Conservation (phyloP, 1,140 invertebrate species). For the Homalodisca vitripennis region DNA sequence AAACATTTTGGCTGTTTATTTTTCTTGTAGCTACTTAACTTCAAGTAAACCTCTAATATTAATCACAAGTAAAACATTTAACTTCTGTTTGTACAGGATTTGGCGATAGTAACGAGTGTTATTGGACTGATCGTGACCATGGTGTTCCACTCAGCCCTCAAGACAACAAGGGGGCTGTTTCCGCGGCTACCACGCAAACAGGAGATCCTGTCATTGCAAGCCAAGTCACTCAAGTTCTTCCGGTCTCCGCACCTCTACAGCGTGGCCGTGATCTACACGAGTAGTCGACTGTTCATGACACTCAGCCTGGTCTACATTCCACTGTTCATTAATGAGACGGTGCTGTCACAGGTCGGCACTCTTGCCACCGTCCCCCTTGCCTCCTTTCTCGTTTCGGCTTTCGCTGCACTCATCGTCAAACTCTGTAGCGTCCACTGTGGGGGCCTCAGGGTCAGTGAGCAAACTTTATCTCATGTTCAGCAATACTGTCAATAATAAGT, state of each 20-base stretch:
- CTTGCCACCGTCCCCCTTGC: conserved; percentile 86
- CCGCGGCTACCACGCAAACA: not conserved
- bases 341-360: conserved; percentile 59
- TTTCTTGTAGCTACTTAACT: too few species aligned
- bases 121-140: conserved; percentile 57
- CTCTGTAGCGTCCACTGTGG: conserved; percentile 18
- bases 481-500: too few species aligned
- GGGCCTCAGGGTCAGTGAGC: not conserved
- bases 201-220: not conserved
- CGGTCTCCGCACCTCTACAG: conserved; percentile 35
- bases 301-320: conserved; percentile 84
- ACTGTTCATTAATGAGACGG: conserved; percentile 77
- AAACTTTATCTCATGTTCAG: too few species aligned
- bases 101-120: conserved; percentile 55
- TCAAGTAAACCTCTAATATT: too few species aligned
- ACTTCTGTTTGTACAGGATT: conserved; percentile 51
- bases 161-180: conserved; percentile 26
- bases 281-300: conserved; percentile 79
- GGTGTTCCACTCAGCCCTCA: conserved; percentile 58
- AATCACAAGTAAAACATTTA: too few species aligned
- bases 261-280: conserved; percentile 66
- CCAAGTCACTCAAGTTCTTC: conserved; percentile 9
- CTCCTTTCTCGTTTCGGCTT: conserved; percentile 80
- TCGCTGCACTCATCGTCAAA: conserved; percentile 76
- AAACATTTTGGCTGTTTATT: too few species aligned